A percentile compares a stretch with the other conserved stretches of the same genome.
phyloP scores from a whole-genome alignment of 2,113 vertebrate species.

The Turnix velox region DNA sequence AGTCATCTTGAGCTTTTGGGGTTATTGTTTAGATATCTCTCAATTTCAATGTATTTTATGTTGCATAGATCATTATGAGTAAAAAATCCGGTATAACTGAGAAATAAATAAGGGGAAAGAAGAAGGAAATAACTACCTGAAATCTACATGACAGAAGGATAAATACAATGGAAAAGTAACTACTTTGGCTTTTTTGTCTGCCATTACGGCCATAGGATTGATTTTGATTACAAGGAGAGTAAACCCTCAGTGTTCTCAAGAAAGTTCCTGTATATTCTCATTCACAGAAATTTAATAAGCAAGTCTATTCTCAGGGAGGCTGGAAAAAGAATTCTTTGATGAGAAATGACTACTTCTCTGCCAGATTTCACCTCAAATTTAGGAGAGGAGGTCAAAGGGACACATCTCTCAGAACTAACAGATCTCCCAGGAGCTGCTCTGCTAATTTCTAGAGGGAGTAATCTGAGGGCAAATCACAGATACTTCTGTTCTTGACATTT shows the following conservation, averaged over 20 bases:
- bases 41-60: not conserved
- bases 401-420: not conserved
- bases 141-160: not conserved
- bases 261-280: not conserved
- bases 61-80: not conserved
- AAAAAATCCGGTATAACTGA: not conserved
- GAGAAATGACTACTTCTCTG: not conserved
- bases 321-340: not conserved
- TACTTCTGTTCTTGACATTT: not conserved
- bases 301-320: not conserved
- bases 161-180: not conserved
- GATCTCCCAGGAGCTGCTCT: not conserved
- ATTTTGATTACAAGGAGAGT: not conserved
- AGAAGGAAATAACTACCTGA: not conserved
- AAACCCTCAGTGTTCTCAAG: not conserved
- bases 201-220: rapidly evolving
- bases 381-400: not conserved
- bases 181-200: not conserved
- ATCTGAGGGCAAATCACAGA: not conserved
- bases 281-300: not conserved
- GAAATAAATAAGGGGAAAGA: rapidly evolving
- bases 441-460: not conserved
- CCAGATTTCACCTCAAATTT: not conserved
- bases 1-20: not conserved
- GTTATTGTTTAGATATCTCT: not conserved